Evolutionary conservation across 2,113 vertebrate species (phyloP), one percentile per base, ranked within the genome.

Genomic region (Rhea pennata): DNA sequence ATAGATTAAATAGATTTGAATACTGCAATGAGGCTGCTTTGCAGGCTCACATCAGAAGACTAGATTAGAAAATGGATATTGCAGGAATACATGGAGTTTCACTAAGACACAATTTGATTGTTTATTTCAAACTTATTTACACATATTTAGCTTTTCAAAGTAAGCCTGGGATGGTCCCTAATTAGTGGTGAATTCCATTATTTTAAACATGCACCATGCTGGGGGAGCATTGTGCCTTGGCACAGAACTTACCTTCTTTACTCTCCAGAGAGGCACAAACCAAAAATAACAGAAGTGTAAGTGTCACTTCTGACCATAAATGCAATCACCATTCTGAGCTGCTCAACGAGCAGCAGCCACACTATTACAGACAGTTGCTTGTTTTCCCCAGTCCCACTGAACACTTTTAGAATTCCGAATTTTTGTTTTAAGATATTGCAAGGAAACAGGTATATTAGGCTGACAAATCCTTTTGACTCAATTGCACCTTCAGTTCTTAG

Each of bases 261-360:
- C 96, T 94, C 97, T 98, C 97, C 98, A 98, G 97, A 98, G 97
- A 98, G 98, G 97, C 98, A 98, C 96, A 96, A 97, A 96, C 90
- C 93, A 97, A 95, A 95, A 87, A 94, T 72, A 96, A 96, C 84
- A 95, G 76, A 97, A 92, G 71, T 39, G 9, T 96, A 72, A 97
- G 85, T 66, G 85, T 87, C 86, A 93, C 89, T 91, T 96, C 92
- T 91, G 84, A 71, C 77, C 65, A 62, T 84, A 17, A 58, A 48
- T 74, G 39, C 39, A 61, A 65, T 77, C 75, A 71, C 44, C 51
- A 48, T 59, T 90, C 93, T 74, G 92, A 96, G 92, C 53, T 89
- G 87, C 90, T 95, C 82, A 21, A 39, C n/a, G 53, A 87, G 76
- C 51, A 77, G 87, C 73, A 91, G 26, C 10, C 20, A 74, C 17